Conservation (phyloP, 2,888 invertebrate species). For the Erebia epiphron region DNA sequence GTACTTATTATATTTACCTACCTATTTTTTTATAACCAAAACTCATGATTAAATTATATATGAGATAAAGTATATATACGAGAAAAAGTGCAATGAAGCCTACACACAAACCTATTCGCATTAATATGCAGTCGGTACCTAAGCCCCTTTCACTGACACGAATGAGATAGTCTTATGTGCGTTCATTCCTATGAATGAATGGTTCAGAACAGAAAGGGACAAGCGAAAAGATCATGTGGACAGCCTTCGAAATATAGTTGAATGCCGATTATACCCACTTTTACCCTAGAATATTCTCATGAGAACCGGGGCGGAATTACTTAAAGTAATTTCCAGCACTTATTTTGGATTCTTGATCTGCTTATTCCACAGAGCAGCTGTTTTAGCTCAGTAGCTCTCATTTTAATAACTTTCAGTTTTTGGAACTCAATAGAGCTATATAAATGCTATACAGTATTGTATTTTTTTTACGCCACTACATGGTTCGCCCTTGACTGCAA, state of each 20-base stretch:
- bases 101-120: background rate
- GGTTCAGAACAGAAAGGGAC: constrained; percentile 38
- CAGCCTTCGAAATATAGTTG: constrained; percentile 38
- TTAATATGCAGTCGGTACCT: constrained; percentile 30
- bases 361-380: background rate
- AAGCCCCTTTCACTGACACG: constrained; percentile 41
- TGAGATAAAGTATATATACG: background rate
- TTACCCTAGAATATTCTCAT: constrained; percentile 33
- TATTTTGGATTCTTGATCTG: constrained; percentile 12
- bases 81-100: background rate
- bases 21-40: background rate
- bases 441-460: too few species aligned
- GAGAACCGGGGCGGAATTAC: constrained; percentile 15
- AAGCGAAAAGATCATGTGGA: constrained; percentile 32
- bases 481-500: too few species aligned
- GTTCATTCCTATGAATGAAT: constrained; percentile 40
- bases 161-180: constrained; percentile 38
- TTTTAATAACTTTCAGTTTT: too few species aligned
- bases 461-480: too few species aligned
- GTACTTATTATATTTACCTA: background rate
- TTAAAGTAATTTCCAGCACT: constrained; percentile 24
- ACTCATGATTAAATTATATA: background rate
- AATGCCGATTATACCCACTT: constrained; percentile 31
- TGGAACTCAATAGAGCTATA: too few species aligned
- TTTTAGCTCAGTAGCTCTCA: background rate